These are phyloP conservation scores for Homarus americanus DNA, from an alignment of 1,140 invertebrate species.

Conservation along the genomic window DNA sequence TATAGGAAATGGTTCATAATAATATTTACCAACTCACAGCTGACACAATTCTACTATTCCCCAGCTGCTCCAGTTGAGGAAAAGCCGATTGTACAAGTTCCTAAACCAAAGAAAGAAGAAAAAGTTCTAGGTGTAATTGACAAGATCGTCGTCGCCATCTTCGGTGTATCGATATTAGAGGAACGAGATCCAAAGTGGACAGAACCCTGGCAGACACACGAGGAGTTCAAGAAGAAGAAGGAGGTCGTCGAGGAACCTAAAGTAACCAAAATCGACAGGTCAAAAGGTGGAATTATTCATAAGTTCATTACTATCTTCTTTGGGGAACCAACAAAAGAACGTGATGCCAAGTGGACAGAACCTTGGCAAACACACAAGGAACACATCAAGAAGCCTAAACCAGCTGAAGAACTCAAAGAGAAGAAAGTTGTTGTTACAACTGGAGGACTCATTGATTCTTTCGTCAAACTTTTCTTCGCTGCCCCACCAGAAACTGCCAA, in stretches of 20 bases:
- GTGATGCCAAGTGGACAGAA: slow-evolving; percentile 51
- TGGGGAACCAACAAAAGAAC: slow-evolving; percentile 9
- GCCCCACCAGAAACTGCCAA: neutral
- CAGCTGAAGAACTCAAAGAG: no score
- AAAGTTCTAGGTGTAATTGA: neutral
- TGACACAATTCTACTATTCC: no score
- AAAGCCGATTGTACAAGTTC: neutral
- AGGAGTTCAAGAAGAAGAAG: slow-evolving; percentile 17
- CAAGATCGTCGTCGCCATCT: slow-evolving; percentile 11
- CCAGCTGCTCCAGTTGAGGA: no score
- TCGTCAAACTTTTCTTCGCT: slow-evolving; percentile 60
- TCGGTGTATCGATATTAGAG: neutral
- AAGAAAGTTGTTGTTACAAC: neutral
- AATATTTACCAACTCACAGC: no score
- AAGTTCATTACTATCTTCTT: slow-evolving; percentile 58
- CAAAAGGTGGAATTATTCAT: slow-evolving; percentile 37
- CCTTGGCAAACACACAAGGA: slow-evolving; percentile 58
- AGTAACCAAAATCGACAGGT: neutral
- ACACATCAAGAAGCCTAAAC: slow-evolving; percentile 13
- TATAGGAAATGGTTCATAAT: no score
- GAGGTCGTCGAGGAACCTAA: neutral
- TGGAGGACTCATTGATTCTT: slow-evolving; percentile 42
- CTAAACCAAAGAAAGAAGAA: neutral
- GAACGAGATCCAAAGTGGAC: slow-evolving; percentile 57
- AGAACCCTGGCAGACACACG: slow-evolving; percentile 58